Evolutionary conservation across 1,140 invertebrate genomes (phyloP).

Genomic region (Hetaerina americana): DNA sequence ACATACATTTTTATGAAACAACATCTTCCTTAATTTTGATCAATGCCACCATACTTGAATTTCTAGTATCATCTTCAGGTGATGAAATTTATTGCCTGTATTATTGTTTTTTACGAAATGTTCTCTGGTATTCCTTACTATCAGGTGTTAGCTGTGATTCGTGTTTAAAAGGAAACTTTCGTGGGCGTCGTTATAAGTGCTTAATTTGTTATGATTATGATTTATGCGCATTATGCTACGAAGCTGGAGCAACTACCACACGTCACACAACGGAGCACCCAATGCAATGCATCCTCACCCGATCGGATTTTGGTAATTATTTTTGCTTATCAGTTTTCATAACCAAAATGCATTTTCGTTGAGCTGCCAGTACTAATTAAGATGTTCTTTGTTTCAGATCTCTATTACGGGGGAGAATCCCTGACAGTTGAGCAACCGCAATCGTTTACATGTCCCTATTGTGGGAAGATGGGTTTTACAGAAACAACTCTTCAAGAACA

Average conservation of each 20-base stretch:
- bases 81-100: too few species aligned
- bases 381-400: slow-evolving; percentile 40
- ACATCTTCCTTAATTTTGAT: too few species aligned
- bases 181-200: slow-evolving; percentile 95
- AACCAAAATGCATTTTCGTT: neutral
- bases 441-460: slow-evolving; percentile 93
- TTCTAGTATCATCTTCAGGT: too few species aligned
- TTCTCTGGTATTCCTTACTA: slow-evolving; percentile 22
- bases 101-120: too few species aligned
- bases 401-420: slow-evolving; percentile 91
- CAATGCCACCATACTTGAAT: too few species aligned
- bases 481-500: slow-evolving; percentile 85
- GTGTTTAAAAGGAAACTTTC: slow-evolving; percentile 95
- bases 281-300: slow-evolving; percentile 95
- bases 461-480: slow-evolving; percentile 90
- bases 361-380: neutral
- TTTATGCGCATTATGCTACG: slow-evolving; percentile 91
- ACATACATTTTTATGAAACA: too few species aligned
- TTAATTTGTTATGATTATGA: slow-evolving; percentile 98
- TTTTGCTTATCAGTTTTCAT: slow-evolving; percentile 9
- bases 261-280: slow-evolving; percentile 90
- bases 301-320: slow-evolving; percentile 89
- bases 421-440: slow-evolving; percentile 78
- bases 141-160: slow-evolving; percentile 96
- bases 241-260: slow-evolving; percentile 82